Percentiles rank a stretch among this genome's conserved stretches.
Evolutionary conservation across 2,113 vertebrate genomes (phyloP).

Genomic region (Melanostigma gelatinosum): DNA sequence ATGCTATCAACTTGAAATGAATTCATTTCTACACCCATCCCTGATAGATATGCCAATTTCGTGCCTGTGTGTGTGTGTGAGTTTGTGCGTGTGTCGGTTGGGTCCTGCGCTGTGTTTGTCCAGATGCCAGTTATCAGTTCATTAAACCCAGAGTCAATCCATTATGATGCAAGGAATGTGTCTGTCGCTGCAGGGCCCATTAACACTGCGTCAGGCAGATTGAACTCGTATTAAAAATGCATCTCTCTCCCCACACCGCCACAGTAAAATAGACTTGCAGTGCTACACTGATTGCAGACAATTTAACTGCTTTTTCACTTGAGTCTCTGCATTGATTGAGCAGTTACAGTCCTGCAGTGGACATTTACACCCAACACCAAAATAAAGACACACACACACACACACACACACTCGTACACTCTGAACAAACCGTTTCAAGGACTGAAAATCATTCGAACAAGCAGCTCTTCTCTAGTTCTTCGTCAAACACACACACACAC

Average conservation of each 20-base stretch:
- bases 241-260: conserved; percentile 32
- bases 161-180: conserved; percentile 60
- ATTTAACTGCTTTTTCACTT: conserved; percentile 22
- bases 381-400: conserved; percentile 16
- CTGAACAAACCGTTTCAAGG: not conserved
- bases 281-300: conserved; percentile 41
- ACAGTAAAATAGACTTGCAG: conserved; percentile 14
- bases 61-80: conserved; percentile 36
- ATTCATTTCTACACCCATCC: conserved; percentile 64
- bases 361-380: conserved; percentile 8
- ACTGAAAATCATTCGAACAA: conserved; percentile 41
- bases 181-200: conserved; percentile 64
- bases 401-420: not conserved
- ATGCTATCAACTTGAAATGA: conserved; percentile 71
- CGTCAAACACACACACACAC: conserved; percentile 12
- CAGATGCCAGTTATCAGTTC: conserved; percentile 71
- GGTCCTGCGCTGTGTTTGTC: conserved; percentile 64
- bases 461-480: conserved; percentile 24
- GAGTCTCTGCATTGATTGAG: not conserved
- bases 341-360: not conserved
- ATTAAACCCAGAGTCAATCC: conserved; percentile 67
- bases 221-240: conserved; percentile 68
- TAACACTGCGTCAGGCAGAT: conserved; percentile 61
- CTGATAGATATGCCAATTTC: conserved; percentile 71
- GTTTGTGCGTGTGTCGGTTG: conserved; percentile 38